phyloP scores from a whole-genome alignment of 2,888 invertebrate genomes.

The Spatulosminthurus flaviceps region DNA sequence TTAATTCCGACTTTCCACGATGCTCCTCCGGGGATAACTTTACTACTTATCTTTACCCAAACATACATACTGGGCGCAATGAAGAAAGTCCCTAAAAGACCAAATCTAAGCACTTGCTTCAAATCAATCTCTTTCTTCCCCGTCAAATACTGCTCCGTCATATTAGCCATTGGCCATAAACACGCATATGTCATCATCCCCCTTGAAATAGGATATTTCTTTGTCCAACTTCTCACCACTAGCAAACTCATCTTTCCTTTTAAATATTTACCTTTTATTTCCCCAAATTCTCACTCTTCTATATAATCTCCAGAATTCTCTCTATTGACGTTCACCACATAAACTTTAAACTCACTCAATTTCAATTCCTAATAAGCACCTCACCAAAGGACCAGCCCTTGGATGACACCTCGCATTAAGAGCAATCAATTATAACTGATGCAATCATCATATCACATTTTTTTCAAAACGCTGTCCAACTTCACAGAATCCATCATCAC shows the following conservation, averaged over 20 bases:
- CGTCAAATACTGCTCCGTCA: constrained; percentile 77
- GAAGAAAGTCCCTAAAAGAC: constrained; percentile 81
- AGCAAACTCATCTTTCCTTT: constrained; percentile 37
- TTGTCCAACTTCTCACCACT: constrained; percentile 43
- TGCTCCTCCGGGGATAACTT: constrained; percentile 77
- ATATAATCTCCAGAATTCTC: no score
- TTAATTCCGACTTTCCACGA: constrained; percentile 76
- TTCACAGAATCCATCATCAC: no score
- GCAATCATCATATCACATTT: no score
- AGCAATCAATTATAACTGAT: no score
- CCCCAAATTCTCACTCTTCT: no score
- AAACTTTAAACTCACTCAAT: no score
- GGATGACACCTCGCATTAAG: no score
- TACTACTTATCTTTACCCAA: constrained; percentile 80
- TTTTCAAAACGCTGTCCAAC: no score
- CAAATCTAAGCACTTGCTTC: constrained; percentile 75
- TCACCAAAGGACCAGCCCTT: no score
- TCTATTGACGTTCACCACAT: no score
- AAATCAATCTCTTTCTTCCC: constrained; percentile 68
- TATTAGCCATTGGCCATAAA: constrained; percentile 78
- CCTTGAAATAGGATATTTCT: constrained; percentile 61
- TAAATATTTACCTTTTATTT: not conserved
- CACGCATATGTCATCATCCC: constrained; percentile 78
- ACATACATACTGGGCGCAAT: constrained; percentile 83
- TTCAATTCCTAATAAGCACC: no score